A percentile compares a stretch with the other conserved stretches of the same genome.
Conservation (phyloP, 2,888 invertebrate species). For the Caenorhabditis becei region DNA sequence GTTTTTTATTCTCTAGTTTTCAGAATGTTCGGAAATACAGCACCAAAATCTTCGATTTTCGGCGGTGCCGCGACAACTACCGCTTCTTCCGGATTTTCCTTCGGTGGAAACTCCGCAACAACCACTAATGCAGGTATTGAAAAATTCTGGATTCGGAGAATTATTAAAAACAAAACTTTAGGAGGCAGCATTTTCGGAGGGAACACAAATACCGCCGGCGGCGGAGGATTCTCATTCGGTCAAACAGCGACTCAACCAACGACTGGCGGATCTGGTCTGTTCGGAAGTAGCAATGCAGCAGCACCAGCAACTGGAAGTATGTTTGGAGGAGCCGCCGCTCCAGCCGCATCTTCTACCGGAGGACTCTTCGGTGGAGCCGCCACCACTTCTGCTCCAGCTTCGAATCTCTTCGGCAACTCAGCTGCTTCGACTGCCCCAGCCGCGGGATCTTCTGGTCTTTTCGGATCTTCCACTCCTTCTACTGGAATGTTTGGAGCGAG, state of each 20-base stretch:
- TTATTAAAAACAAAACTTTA: neutral
- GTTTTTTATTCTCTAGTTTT: neutral
- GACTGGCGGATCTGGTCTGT: constrained; percentile 7
- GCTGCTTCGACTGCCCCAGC: neutral
- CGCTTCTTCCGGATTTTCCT: constrained; percentile 50
- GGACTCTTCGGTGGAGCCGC: constrained; percentile 14
- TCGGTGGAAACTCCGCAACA: constrained; percentile 21
- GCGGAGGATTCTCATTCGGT: constrained; percentile 11
- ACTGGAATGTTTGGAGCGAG: neutral
- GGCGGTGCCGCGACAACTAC: constrained; percentile 32
- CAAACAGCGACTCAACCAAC: neutral
- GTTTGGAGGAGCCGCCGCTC: constrained; percentile 13
- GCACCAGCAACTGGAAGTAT: constrained; percentile 2
- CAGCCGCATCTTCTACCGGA: constrained; percentile 9
- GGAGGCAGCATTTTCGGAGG: constrained; percentile 29
- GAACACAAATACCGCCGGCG: constrained; percentile 11
- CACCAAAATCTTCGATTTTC: constrained; percentile 34
- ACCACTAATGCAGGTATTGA: constrained; percentile 23
- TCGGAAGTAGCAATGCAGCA: constrained; percentile 7
- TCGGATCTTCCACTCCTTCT: neutral
- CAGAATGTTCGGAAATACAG: constrained; percentile 54
- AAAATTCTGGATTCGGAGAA: neutral
- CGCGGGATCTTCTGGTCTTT: constrained; percentile 1
- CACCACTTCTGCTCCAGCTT: neutral
- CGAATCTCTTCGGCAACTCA: constrained; percentile 1